These are phyloP conservation scores for Caenorhabditis macrosperma DNA, from an alignment of 2,888 invertebrate genomes.

Conservation along the genomic window DNA sequence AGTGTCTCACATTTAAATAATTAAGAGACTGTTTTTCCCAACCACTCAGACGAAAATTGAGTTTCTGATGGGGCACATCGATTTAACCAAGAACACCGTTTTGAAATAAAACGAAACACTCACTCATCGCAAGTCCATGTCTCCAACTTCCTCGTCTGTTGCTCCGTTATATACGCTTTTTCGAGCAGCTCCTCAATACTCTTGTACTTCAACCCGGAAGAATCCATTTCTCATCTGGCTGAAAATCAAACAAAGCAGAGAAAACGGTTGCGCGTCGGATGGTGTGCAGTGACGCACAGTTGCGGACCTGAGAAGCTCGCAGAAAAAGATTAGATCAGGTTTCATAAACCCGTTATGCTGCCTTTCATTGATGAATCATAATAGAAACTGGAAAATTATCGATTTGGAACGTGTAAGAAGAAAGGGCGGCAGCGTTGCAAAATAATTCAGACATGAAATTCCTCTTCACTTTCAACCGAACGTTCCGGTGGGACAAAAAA, in stretches of 20 bases:
- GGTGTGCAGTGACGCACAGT: background rate
- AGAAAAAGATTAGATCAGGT: background rate
- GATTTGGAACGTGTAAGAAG: no score
- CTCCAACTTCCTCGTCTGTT: slow-evolving; percentile 18
- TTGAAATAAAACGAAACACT: background rate
- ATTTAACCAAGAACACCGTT: background rate
- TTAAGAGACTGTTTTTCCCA: no score
- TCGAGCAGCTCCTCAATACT: slow-evolving; percentile 33
- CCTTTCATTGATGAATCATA: background rate
- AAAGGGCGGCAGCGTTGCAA: no score
- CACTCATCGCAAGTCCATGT: slow-evolving; percentile 19
- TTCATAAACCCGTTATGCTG: background rate
- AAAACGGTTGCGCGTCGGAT: slow-evolving; percentile 25
- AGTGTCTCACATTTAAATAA: no score
- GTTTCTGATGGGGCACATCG: background rate
- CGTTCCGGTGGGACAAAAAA: background rate
- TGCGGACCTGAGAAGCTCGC: background rate
- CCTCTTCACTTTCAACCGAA: background rate
- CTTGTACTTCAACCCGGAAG: slow-evolving; percentile 29
- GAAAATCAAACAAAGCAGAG: background rate
- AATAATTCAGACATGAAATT: no score
- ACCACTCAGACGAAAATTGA: background rate
- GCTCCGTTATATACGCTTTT: slow-evolving; percentile 11
- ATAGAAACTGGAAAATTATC: background rate
- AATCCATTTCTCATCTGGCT: slow-evolving; percentile 47